Evolutionary conservation across 2,113 vertebrate genomes (phyloP), one percentile per base, ranked within the genome.

Genomic region (Probosciger aterrimus): DNA sequence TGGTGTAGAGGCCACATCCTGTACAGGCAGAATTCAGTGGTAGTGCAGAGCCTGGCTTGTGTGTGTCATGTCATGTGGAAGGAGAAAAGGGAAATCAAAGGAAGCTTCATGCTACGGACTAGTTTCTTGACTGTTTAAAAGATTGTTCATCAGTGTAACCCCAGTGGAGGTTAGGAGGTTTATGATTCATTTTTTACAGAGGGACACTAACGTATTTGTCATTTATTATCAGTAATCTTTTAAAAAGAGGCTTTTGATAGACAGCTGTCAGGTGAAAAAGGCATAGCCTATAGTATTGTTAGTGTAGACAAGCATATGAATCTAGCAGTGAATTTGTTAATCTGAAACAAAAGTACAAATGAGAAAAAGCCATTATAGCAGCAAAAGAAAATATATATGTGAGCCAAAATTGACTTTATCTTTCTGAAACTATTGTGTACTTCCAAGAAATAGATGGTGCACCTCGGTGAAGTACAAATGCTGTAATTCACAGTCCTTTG

Each of bases 1-100:
- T 14, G 6, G 4, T 31, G 31, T 6, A 4, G 37, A 55, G 23
- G 23, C 31, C 19, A 4, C 0, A 0, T 46, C 14, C 37, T 39
- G 17, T 25, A 19, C 23, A 41, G 31, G 27, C 85, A 87, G 82
- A 76, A 43, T 28, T 49, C 1, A 6, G 15, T 25, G 44, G 5
- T 14, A 16, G 62, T 1, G 7, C 20, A 59, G 52, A 50, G 67
- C 35, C 28, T n/a, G 33, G 57, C 27, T 4, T 0, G 19, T 23
- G n/a, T 30, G 18, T 10, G 6, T 49, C 24, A 12, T 44, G 7
- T 27, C 33, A 5, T 2, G 23, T 22, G 28, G 27, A 57, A 27
- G n/a, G 83, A 35, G 57, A 10, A 23, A 52, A 50, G 9, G 22
- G 28, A 59, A 41, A 37, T 31, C 13, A 55, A 75, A 28, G 62